Evolutionary conservation across 2,888 invertebrate species (phyloP), one percentile per base, ranked within the genome.

Genomic region (Xestia xanthographa): DNA sequence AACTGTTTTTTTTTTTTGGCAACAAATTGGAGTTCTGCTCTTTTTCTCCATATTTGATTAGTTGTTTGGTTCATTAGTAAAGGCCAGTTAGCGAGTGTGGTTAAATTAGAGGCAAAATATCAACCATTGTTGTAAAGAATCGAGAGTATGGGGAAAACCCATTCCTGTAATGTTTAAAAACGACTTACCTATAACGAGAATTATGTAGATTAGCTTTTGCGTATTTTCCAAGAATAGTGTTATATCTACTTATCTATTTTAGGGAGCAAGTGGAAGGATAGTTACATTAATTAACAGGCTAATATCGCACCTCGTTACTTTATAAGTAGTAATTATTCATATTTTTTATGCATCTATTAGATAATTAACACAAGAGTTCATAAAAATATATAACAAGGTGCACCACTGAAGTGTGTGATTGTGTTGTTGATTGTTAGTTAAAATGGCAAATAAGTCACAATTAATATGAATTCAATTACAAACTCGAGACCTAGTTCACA

Each of bases 81-180:
- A 45, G 43, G 22, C 29, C 38, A 66, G 38, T 48, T 29, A 11
- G 1, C 22, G 41, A 20, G 11, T 56, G 56, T 65, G 45, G 75
- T 67, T 56, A 79, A 79, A 76, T 79, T 41, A 41, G 22, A n/a
- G n/a, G 26, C 5, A 60, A 60, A 38, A 22, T 77, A 22, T 12
- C 6, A 63, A 63, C 14, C 22, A 58, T 5, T 38, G 17, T 5
- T 38, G 17, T 53, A 22, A 38, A 34, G 17, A 45, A 38, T 29
- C n/a, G 9, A 14, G 34, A 17, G 17, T 20, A 58, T 72, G 22
- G 20, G 45, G 2, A 58, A 45, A 74, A 41, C 0, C 9, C 5
- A 43, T 2, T 43, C 1, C 4, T 22, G 29, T 45, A 41, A n/a
- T 43, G 20, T 45, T 50, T 53, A 20, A 5, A 56, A 56, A 50